Evolutionary conservation across 2,797 vertebrate genomes (phyloP), one percentile per base, ranked within the genome.

Genomic region (Acanthornis magna): DNA sequence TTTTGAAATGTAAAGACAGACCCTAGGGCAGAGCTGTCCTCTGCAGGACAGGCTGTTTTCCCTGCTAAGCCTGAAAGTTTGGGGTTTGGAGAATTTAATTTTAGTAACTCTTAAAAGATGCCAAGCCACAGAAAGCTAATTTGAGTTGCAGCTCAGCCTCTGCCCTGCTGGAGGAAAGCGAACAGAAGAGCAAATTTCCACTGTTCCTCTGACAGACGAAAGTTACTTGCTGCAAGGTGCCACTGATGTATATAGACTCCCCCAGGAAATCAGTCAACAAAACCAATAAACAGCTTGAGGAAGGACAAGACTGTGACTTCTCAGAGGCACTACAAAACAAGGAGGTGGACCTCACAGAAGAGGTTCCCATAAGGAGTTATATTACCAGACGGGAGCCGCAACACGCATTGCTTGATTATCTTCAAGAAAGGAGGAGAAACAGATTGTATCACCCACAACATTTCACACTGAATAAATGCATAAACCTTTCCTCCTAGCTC

Each of bases 111-210:
- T 88, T 45, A 66, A 62, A 89, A 78, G 58, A 88, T 5, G 85
- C 68, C 68, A 95, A 92, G 72, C 91, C 92, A 72, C 92, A 78
- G 58, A 91, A 79, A 32, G 53, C 38, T 90, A 81, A 84, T 93
- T 91, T 82, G 81, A 82, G 86, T 21, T 63, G 32, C 30, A 66
- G 23, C 29, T 84, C 83, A 68, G 70, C 27, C 65, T 82, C 89
- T 66, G 40, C 27, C 55, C 70, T 75, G 63, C 83, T 73, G 13
- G 40, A 89, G 76, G 42, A 81, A 91, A 71, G 68, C 2, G 8
- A 85, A 68, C 3, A 1, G 23, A 79, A 65, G 20, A 85, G 47
- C n/a, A 80, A 58, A 88, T 51, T 75, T 70, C 29, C 13, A 10
- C 85, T 30, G 34, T 47, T 80, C 10, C 32, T 80, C 78, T 32